These are phyloP conservation scores for Cephus cinctus DNA, from an alignment of 1,140 invertebrate species.

Conservation along the genomic window DNA sequence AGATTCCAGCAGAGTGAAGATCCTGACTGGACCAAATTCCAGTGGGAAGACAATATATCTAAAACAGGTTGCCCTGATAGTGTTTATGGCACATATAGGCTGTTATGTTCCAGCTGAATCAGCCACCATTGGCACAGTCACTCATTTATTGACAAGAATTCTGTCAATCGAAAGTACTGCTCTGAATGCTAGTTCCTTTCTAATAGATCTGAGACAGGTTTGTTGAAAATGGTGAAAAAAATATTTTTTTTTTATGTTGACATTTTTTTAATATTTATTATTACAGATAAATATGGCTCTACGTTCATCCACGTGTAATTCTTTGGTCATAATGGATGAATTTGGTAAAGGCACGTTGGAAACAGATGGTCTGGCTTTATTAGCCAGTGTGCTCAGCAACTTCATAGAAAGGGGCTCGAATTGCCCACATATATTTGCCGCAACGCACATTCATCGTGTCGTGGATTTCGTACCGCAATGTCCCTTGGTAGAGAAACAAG, in stretches of 20 bases:
- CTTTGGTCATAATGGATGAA: slow-evolving; percentile 85
- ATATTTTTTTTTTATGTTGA: slow-evolving; percentile 7
- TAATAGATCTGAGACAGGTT: slow-evolving; percentile 83
- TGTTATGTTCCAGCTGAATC: slow-evolving; percentile 81
- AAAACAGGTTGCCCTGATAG: slow-evolving; percentile 77
- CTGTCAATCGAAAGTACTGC: slow-evolving; percentile 75
- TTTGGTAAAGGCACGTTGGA: slow-evolving; percentile 87
- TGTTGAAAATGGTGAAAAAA: slow-evolving; percentile 8
- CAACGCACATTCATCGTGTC: slow-evolving; percentile 75
- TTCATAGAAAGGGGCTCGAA: slow-evolving; percentile 59
- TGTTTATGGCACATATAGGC: slow-evolving; percentile 86
- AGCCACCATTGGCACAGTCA: slow-evolving; percentile 67
- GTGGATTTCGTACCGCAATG: slow-evolving; percentile 56
- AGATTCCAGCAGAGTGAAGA: slow-evolving; percentile 64
- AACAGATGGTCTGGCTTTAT: slow-evolving; percentile 70
- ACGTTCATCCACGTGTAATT: slow-evolving; percentile 62
- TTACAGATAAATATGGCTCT: slow-evolving; percentile 72
- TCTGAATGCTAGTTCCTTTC: slow-evolving; percentile 79
- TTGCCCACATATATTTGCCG: slow-evolving; percentile 74
- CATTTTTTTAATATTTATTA: slow-evolving; percentile 14
- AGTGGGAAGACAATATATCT: slow-evolving; percentile 92
- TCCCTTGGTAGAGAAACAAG: slow-evolving; percentile 55
- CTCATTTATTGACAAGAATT: slow-evolving; percentile 75
- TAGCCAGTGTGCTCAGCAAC: slow-evolving; percentile 65
- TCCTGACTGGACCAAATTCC: slow-evolving; percentile 86